Evolutionary conservation across 2,888 invertebrate species (phyloP), one percentile per base, ranked within the genome.

Genomic region (Tethea ocularis): DNA sequence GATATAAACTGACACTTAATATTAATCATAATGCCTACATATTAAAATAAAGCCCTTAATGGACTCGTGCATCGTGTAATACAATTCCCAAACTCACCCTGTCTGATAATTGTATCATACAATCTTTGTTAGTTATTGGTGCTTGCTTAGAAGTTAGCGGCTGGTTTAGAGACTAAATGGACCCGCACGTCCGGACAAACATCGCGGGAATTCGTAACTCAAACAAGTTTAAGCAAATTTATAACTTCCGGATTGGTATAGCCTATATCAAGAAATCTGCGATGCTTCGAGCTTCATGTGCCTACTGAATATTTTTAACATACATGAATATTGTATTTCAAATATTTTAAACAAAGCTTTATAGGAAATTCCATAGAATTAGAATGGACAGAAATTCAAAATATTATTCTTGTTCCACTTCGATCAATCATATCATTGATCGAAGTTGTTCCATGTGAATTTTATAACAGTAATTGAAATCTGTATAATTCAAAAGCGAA

Each of bases 161-260:
- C 86, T 82, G 82, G 86, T 86, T 87, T 88, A 84, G 86, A 84
- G 81, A 77, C 85, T 87, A 88, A 90, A 88, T 86, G 87, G 89
- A 83, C 86, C 88, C 88, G 83, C 90, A 90, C 90, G 89, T 91
- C 91, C 88, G 86, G 84, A 80, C 89, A 91, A 91, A 91, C 90
- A 91, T 85, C 86, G 85, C 77, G 83, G 82, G 84, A 89, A 90
- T 87, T 87, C 83, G 76, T 70, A 91, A 91, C 89, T 90, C 86
- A 90, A 91, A 91, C 89, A 91, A 91, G 80, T 90, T 91, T 87
- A 89, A 84, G 85, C 82, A 89, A 91, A 91, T 91, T 90, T 88
- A 91, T 89, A 91, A 90, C 86, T 91, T 90, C 86, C 82, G 83
- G 80, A 84, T 87, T 83, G 80, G 78, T 80, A n/a, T n/a, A n/a